Evolutionary conservation across 1,140 invertebrate species (phyloP).

Genomic region (Elysia chlorotica): DNA sequence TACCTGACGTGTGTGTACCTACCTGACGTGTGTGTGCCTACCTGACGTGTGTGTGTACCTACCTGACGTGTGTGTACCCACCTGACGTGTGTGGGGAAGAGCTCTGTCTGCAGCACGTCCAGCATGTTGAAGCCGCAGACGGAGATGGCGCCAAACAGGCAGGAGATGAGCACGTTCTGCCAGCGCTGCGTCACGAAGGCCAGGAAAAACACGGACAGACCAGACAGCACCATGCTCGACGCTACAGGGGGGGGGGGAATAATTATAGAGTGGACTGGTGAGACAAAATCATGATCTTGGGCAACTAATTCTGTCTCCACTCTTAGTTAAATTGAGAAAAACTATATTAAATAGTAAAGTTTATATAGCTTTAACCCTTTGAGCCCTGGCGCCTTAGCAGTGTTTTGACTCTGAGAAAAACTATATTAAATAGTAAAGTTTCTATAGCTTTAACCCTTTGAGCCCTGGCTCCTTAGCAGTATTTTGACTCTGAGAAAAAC

Average conservation of each 20-base stretch:
- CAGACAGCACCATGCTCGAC: conserved; percentile 62
- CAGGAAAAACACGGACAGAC: conserved; percentile 63
- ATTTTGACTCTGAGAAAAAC: neutral
- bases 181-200: conserved; percentile 59
- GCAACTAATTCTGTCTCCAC: too few relatives aligned
- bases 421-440: neutral
- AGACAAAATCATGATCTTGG: too few relatives aligned
- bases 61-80: too few relatives aligned
- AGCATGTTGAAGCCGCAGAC: conserved; percentile 65
- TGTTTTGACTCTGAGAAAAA: neutral
- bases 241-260: conserved; percentile 43
- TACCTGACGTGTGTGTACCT: too few relatives aligned
- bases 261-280: neutral
- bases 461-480: neutral
- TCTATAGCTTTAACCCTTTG: neutral
- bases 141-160: conserved; percentile 64
- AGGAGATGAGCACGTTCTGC: conserved; percentile 52
- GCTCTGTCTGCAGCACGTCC: conserved; percentile 64
- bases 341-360: too few relatives aligned
- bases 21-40: too few relatives aligned
- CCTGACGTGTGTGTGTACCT: too few relatives aligned
- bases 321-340: too few relatives aligned
- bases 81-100: conserved; percentile 66
- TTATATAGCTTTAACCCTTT: neutral
- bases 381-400: neutral